A percentile compares a stretch with the other conserved stretches of the same genome.
Evolutionary conservation across 2,797 vertebrate genomes (phyloP).

Genomic region (Cyclopterus lumpus): DNA sequence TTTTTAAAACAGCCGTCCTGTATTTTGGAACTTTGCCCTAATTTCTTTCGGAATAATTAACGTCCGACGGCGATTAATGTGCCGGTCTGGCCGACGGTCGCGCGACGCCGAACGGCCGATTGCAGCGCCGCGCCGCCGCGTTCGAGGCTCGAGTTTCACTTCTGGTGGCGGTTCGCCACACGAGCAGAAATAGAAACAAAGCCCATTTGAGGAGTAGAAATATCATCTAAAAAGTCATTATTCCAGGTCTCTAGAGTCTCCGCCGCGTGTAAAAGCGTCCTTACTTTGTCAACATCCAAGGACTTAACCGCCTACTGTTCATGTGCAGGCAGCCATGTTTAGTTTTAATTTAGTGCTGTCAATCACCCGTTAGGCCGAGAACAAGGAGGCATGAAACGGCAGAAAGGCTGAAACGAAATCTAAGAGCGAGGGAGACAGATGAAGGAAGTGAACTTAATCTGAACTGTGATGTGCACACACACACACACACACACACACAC

Average conservation of each 20-base stretch:
- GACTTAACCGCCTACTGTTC: constrained; percentile 33
- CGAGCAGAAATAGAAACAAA: constrained; percentile 22
- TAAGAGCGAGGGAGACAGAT: constrained; percentile 25
- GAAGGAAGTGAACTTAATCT: constrained; percentile 55
- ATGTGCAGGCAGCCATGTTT: constrained; percentile 25
- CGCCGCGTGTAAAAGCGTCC: constrained; percentile 4
- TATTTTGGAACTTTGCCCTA: too few relatives aligned
- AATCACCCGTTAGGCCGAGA: constrained; percentile 32
- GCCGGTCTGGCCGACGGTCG: too few relatives aligned
- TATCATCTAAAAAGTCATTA: constrained; percentile 28
- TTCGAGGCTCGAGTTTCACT: background rate
- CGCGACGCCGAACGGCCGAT: background rate
- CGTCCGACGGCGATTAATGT: too few relatives aligned
- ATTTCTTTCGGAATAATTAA: too few relatives aligned
- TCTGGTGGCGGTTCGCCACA: too few relatives aligned
- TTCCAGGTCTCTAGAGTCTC: constrained; percentile 1
- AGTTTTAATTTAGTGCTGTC: constrained; percentile 60
- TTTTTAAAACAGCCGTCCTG: too few relatives aligned
- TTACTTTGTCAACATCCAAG: constrained; percentile 7
- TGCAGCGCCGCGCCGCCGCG: too few relatives aligned
- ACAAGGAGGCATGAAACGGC: constrained; percentile 7
- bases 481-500: constrained; percentile 19
- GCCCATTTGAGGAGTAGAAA: constrained; percentile 22
- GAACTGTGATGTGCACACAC: constrained; percentile 31
- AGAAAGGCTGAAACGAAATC: constrained; percentile 39